Base-by-base conservation (phyloP, 2,797 vertebrate genomes). In the Myotis vivesi region DNA sequence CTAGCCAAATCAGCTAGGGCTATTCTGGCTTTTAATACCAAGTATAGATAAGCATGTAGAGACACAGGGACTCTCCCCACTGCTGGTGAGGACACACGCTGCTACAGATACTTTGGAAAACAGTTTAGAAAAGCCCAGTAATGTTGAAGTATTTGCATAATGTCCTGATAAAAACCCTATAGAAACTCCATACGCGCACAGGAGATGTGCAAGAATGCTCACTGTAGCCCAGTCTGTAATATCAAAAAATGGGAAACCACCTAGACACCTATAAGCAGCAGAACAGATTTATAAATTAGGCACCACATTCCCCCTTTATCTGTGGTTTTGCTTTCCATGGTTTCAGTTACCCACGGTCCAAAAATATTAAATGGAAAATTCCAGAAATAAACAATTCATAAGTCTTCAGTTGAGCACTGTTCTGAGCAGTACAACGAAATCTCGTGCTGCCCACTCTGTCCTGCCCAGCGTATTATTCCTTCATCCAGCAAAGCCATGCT, bases 31-130 rank as follows among this genome's bases (percentile, higher is more conserved):
- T 89, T 88, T 69, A 53, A 85, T 10, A 33, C 36, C 7, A 6
- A 25, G 41, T 46, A 44, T 20, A 55, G 41, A 8, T 10, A 46
- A 91, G 80, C 44, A 68, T 1, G 5, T 28, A 11, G 73, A 80
- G 38, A 46, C 33, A 10, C 0, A 2, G 23, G 5, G 64, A 44
- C 17, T 17, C n/a, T 36, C 38, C 11, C 16, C 17, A 22, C 20
- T 3, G 62, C 53, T n/a, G 22, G 22, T 6, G 17, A 69, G 36
- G 28, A 17, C 1, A 0, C 5, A 25, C 20, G 4, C 28, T 5
- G 19, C 10, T 8, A 33, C 22, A 5, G 30, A 59, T 12, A 10
- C 85, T 59, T 20, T 20, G 30, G 38, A 59, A 89, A 81, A 85
- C 55, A 30, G 16, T 15, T 33, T 36, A 23, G 17, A 53, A 81